Base-by-base conservation (phyloP, 2,888 invertebrate genomes). In the Tryphoninae sp. region DNA sequence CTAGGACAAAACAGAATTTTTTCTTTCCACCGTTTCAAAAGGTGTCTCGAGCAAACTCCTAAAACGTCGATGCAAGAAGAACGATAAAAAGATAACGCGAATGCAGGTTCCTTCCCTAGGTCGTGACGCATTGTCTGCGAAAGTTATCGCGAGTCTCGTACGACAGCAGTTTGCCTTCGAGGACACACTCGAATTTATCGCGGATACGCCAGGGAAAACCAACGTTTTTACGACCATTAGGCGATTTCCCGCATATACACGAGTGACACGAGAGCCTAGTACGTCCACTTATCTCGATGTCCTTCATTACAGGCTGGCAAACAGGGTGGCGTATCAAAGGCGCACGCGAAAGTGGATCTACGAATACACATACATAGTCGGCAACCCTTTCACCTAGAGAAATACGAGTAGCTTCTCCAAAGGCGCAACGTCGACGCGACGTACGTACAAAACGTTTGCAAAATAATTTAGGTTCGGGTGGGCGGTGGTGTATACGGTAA, bases 391-490 rank as follows among this genome's bases (percentile, higher is more conserved):
- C 71, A 16, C 45, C 42, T 40, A 62, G 62, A 78, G 51, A 74
- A 75, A 33, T 65, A 61, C n/a, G 33, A 11, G 51, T 71, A 51
- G 42, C 13, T 74, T 68, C 53, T 71, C 69, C 26, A 69, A 74
- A 61, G 74, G 65, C 45, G 61, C 55, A 55, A 16, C 55, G 55
- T 55, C 19, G 16, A 16, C 55, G 8, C 9, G 19, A 4, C 19
- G 13, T 55, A 55, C 19, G 16, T 19, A 19, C 1, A 49, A 68
- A 61, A 68, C 49, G 71, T 40, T 64, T 45, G 62, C 23, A 67
- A 76, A 82, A 82, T 82, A 62, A 82, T 82, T 75, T 71, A 79
- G 55, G 62, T 71, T 40, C 40, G 13, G 42, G 62, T 22, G 53
- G 75, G 55, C 33, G 59, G 55, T 40, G 11, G 53, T 22, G 45